Conservation (phyloP, 2,888 invertebrate genomes). For the Meandrusa payeni region DNA sequence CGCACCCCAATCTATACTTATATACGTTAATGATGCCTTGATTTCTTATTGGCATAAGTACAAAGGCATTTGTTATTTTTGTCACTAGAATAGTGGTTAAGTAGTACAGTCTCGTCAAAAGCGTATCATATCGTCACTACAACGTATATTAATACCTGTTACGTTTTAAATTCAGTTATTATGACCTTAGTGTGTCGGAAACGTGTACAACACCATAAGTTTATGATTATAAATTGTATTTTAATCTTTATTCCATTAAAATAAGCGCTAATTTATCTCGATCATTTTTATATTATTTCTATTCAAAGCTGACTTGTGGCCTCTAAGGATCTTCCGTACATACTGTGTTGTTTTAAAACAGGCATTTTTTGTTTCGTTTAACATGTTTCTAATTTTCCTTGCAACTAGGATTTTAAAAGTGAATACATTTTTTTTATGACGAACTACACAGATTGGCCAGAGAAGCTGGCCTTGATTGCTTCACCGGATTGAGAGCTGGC, state of each 20-base stretch:
- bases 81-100: too few species aligned
- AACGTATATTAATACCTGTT: conserved; percentile 1
- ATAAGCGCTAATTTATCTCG: conserved; percentile 24
- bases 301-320: conserved; percentile 28
- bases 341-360: conserved; percentile 16
- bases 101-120: too few species aligned
- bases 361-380: conserved; percentile 9
- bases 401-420: too few species aligned
- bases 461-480: too few species aligned
- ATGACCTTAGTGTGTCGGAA: conserved; percentile 27
- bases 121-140: too few species aligned
- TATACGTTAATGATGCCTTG: too few species aligned
- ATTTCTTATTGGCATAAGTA: too few species aligned
- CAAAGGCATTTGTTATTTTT: too few species aligned
- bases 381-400: conserved; percentile 24
- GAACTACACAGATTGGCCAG: too few species aligned
- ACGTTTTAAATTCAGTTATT: conserved; percentile 12
- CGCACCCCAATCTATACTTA: too few species aligned
- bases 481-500: too few species aligned
- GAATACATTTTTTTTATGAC: too few species aligned
- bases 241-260: conserved; percentile 23
- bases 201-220: conserved; percentile 26
- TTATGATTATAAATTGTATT: conserved; percentile 5
- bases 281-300: conserved; percentile 24
- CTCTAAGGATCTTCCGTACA: conserved; percentile 34